Percentiles rank a stretch among this genome's conserved stretches.
phyloP scores from a whole-genome alignment of 2,113 vertebrate species.

The Tonatia bakeri region DNA sequence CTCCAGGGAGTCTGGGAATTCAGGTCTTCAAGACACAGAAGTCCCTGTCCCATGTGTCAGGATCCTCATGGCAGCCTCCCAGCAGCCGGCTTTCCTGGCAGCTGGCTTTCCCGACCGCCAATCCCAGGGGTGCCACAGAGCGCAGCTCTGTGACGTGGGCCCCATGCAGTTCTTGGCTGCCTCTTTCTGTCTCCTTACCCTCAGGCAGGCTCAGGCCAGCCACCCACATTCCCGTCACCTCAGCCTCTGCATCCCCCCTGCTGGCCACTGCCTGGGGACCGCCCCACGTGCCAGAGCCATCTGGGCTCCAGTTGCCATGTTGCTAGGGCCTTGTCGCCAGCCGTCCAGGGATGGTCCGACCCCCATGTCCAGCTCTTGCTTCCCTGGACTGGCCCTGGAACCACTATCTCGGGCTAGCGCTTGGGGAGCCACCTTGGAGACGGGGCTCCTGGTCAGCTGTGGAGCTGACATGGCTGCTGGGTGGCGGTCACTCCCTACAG shows the following conservation, averaged over 20 bases:
- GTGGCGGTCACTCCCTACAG: not conserved
- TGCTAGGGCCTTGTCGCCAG: not conserved
- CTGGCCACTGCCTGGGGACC: not conserved
- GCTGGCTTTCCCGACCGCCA: fast-evolving
- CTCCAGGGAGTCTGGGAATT: not conserved
- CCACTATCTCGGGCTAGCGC: not conserved
- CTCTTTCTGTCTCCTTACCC: not conserved
- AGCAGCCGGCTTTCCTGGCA: not conserved
- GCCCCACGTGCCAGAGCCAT: not conserved
- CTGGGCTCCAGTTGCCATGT: not conserved
- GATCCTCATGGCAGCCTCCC: not conserved
- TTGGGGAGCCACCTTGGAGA: not conserved
- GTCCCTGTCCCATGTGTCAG: not conserved
- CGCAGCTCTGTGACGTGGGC: not conserved
- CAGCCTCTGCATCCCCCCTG: not conserved
- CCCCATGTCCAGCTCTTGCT: not conserved
- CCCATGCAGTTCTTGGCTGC: not conserved
- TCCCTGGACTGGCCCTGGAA: not conserved
- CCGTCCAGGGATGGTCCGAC: not conserved
- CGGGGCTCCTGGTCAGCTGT: not conserved
- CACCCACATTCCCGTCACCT: not conserved
- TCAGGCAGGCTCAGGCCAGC: not conserved
- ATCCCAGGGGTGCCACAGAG: not conserved
- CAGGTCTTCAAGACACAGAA: not conserved
- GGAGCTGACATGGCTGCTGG: not conserved